Evolutionary conservation across 2,888 invertebrate genomes (phyloP).

Genomic region (Sminthurides aquaticus): DNA sequence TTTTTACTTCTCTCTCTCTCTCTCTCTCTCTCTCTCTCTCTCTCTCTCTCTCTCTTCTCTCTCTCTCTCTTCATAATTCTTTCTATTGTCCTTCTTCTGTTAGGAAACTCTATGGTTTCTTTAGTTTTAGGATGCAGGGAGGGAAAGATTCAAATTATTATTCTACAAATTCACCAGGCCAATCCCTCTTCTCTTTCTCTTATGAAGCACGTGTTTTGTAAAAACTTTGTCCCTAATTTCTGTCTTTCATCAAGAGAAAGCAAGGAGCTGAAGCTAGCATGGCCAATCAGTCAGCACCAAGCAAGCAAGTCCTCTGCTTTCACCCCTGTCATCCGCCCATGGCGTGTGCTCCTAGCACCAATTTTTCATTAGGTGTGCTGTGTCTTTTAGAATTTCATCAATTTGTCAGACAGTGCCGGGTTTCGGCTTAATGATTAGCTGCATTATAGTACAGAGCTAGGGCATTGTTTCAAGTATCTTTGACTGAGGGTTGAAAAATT

Average conservation of each 20-base stretch:
- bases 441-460: too few species aligned
- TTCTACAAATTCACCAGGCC: neutral
- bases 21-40: too few species aligned
- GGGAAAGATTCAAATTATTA: neutral
- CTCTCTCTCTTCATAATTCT: neutral
- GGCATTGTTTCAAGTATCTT: too few species aligned
- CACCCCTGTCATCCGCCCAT: neutral
- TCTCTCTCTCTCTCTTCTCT: neutral
- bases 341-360: neutral
- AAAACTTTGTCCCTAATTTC: neutral
- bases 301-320: too few species aligned
- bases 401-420: too few species aligned
- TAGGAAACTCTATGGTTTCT: too few species aligned
- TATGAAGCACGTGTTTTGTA: neutral
- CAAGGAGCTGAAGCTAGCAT: too few species aligned
- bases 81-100: neutral
- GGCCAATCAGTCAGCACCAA: too few species aligned
- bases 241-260: too few species aligned
- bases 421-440: too few species aligned
- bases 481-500: too few species aligned
- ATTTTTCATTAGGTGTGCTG: neutral
- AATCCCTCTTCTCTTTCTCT: neutral
- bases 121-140: neutral
- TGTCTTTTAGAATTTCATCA: neutral
- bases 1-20: too few species aligned